A percentile compares a stretch with the other conserved stretches of the same genome.
Evolutionary conservation across 2,113 vertebrate genomes (phyloP).

Genomic region (Anarrhichthys ocellatus): DNA sequence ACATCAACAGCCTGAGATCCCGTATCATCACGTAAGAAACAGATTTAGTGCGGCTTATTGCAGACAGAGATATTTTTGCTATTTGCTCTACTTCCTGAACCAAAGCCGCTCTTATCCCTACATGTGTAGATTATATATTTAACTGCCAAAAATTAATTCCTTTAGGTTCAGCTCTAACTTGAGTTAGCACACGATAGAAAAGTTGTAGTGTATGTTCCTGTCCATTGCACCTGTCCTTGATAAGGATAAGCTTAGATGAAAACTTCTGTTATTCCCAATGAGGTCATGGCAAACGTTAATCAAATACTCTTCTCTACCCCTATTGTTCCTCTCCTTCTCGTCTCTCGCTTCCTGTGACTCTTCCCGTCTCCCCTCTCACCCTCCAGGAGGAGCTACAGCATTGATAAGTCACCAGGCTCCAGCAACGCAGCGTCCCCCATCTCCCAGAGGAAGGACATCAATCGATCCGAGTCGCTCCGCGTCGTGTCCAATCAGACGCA

Average conservation of each 20-base stretch:
- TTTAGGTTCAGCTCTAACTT: neutral
- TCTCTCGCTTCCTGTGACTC: neutral
- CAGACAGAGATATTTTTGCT: neutral
- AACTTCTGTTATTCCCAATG: neutral
- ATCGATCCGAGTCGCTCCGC: constrained; percentile 93
- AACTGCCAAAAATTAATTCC: neutral
- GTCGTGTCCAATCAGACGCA: constrained; percentile 87
- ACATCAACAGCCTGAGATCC: constrained; percentile 78
- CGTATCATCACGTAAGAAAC: constrained; percentile 87
- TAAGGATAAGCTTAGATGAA: neutral
- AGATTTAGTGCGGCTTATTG: neutral
- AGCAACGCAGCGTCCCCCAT: constrained; percentile 86
- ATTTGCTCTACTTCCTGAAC: neutral
- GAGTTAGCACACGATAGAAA: neutral
- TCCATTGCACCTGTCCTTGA: neutral
- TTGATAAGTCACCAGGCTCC: constrained; percentile 91
- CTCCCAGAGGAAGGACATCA: constrained; percentile 91
- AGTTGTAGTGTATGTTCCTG: neutral
- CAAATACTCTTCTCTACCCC: neutral
- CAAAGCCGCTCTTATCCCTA: neutral
- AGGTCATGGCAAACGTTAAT: neutral
- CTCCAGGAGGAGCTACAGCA: constrained; percentile 93
- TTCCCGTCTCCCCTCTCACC: neutral
- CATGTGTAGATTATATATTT: neutral
- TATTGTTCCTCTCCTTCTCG: neutral